Percentiles rank a stretch among this genome's conserved stretches.
phyloP scores from a whole-genome alignment of 2,113 vertebrate genomes.

The Eublepharis macularius region DNA sequence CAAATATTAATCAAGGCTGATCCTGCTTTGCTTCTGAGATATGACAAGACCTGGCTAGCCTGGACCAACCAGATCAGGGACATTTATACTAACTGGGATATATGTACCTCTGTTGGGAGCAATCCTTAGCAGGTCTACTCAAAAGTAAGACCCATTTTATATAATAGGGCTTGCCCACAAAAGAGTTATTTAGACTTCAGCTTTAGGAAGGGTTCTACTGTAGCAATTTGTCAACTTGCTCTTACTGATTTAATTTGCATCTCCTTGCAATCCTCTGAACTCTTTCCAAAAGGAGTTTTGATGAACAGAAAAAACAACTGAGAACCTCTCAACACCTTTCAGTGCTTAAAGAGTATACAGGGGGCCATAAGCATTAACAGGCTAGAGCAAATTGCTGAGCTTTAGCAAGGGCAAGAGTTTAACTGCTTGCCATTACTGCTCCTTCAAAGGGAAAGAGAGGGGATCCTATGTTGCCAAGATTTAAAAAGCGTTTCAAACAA shows the following conservation, averaged over 20 bases:
- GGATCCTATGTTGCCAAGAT: slow-evolving; percentile 10
- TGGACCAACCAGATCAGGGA: too few species aligned
- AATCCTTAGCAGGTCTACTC: background rate
- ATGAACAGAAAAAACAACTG: background rate
- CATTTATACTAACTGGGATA: too few species aligned
- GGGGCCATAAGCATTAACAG: background rate
- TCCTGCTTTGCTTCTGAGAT: too few species aligned
- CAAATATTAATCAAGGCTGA: too few species aligned
- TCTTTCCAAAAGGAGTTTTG: background rate
- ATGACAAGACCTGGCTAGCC: too few species aligned
- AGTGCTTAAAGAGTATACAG: background rate
- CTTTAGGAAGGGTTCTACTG: background rate
- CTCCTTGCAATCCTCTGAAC: background rate
- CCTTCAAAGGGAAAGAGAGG: slow-evolving; percentile 35
- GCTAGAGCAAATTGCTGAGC: background rate
- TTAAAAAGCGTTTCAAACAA: slow-evolving; percentile 39
- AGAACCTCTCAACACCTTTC: background rate
- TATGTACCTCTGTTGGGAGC: background rate
- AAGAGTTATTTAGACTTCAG: too few species aligned
- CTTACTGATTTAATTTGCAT: background rate
- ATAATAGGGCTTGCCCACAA: too few species aligned
- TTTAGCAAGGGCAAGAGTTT: slow-evolving; percentile 32
- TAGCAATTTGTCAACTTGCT: background rate
- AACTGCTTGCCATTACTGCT: slow-evolving; percentile 22
- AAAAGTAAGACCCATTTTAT: too few species aligned